Evolutionary conservation across 2,888 invertebrate genomes (phyloP).

Genomic region (Noctua fimbriata): DNA sequence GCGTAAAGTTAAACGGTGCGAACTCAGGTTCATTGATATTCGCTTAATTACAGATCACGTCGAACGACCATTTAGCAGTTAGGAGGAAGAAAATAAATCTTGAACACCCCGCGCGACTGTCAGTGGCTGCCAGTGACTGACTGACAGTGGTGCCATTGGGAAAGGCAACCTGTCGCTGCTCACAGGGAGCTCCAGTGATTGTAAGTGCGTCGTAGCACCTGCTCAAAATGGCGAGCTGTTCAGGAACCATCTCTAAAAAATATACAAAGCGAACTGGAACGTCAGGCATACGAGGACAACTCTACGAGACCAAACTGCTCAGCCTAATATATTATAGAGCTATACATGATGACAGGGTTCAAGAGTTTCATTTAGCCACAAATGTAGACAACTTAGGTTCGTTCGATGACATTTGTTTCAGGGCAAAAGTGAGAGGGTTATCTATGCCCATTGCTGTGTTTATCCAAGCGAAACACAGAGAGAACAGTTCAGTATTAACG

Average conservation of each 20-base stretch:
- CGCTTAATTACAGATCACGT: not conserved
- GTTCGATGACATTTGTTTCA: conserved; percentile 16
- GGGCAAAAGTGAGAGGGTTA: not conserved
- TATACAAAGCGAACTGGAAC: not conserved
- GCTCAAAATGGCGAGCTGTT: not conserved
- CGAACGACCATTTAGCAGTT: not conserved
- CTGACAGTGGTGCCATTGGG: not conserved
- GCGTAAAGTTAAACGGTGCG: not conserved
- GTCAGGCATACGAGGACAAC: conserved; percentile 48
- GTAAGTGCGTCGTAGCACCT: not conserved
- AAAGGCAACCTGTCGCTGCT: not conserved
- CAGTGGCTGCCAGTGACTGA: no score
- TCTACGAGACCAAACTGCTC: conserved; percentile 54
- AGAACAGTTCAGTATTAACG: not conserved
- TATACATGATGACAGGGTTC: conserved; percentile 27
- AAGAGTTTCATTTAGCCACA: conserved; percentile 51
- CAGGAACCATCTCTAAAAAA: not conserved
- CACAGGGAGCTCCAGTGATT: not conserved
- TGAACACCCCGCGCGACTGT: not conserved
- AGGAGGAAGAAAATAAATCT: not conserved
- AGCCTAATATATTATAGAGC: conserved; percentile 50
- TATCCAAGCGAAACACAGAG: not conserved
- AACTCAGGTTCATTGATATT: not conserved
- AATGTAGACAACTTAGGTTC: conserved; percentile 55
- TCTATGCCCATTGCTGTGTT: not conserved